These are phyloP conservation scores for Acronicta alni DNA, from an alignment of 2,888 invertebrate species.

Conservation along the genomic window DNA sequence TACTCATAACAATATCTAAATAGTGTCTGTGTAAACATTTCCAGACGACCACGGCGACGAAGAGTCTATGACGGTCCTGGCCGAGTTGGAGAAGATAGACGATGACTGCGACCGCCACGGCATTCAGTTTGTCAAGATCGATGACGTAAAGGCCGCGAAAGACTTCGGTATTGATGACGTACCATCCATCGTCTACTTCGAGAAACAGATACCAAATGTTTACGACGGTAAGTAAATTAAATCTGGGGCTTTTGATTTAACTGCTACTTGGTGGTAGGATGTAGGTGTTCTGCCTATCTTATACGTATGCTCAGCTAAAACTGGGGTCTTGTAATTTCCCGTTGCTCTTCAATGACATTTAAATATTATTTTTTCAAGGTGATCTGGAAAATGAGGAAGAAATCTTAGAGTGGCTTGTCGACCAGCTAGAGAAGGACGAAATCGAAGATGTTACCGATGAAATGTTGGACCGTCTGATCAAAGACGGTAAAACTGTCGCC, in stretches of 20 bases:
- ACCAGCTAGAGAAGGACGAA: slow-evolving; percentile 96
- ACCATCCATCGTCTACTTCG: slow-evolving; percentile 97
- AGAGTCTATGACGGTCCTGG: slow-evolving; percentile 95
- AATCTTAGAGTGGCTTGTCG: slow-evolving; percentile 95
- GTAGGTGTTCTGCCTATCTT: no score
- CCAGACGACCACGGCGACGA: slow-evolving; percentile 97
- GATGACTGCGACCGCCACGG: slow-evolving; percentile 97
- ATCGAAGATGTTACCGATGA: slow-evolving; percentile 98
- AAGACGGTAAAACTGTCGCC: slow-evolving; percentile 96
- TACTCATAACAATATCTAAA: no score
- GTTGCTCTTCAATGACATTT: neutral
- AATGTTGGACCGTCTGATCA: slow-evolving; percentile 96
- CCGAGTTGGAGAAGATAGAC: slow-evolving; percentile 97
- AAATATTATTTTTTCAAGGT: slow-evolving; percentile 75
- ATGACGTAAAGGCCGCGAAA: slow-evolving; percentile 94
- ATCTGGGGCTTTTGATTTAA: neutral
- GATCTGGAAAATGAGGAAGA: slow-evolving; percentile 96
- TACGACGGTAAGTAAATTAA: slow-evolving; percentile 92
- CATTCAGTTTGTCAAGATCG: slow-evolving; percentile 97
- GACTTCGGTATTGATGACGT: slow-evolving; percentile 95
- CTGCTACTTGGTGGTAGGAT: no score
- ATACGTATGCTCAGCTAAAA: no score
- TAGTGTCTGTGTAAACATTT: slow-evolving; percentile 29
- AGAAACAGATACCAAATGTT: slow-evolving; percentile 97
- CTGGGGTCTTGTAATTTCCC: neutral